Conservation (phyloP, 2,797 vertebrate genomes). For the Neopelma chrysocephalum region DNA sequence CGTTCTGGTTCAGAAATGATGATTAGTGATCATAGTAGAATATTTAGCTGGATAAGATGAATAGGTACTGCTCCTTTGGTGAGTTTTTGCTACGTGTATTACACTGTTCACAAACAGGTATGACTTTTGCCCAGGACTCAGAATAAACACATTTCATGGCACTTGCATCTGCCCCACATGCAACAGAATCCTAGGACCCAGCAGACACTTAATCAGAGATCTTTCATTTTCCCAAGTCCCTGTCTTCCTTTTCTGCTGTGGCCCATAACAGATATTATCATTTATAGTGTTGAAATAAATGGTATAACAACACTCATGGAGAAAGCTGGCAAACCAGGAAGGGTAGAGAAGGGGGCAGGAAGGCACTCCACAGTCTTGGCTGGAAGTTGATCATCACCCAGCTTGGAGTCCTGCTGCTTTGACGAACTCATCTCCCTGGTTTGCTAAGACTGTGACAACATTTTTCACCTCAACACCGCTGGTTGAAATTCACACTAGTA, state of each 20-base stretch:
- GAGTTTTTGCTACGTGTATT: neutral
- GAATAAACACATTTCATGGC: neutral
- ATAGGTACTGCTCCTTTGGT: neutral
- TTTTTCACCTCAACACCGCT: neutral
- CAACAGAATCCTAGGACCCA: neutral
- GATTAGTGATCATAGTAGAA: neutral
- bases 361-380: neutral
- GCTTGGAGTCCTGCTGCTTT: neutral
- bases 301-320: neutral
- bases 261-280: neutral
- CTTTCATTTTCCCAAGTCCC: neutral
- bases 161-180: neutral
- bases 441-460: neutral
- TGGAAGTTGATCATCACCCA: neutral
- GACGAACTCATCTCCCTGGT: neutral
- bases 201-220: neutral
- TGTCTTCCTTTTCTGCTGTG: neutral
- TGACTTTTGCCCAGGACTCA: neutral
- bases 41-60: neutral
- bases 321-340: neutral
- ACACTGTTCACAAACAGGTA: neutral
- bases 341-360: neutral
- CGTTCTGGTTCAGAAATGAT: neutral
- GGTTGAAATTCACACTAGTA: neutral
- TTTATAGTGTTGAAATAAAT: neutral